These are phyloP conservation scores for Cinclus mexicanus DNA, from an alignment of 2,113 vertebrate species.

Conservation along the genomic window DNA sequence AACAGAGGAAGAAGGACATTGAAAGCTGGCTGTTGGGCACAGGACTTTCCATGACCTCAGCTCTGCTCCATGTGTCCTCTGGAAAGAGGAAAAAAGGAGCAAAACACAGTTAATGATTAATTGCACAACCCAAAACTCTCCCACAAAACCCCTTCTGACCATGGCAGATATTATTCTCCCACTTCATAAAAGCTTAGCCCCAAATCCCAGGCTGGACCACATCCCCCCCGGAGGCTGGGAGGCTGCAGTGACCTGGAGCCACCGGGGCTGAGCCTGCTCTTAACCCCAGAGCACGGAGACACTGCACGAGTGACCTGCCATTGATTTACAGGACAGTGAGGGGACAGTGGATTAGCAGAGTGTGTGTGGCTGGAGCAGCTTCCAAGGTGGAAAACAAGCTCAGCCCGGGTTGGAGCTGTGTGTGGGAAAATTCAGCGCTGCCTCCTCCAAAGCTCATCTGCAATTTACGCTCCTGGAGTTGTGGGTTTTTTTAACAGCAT, in stretches of 20 bases:
- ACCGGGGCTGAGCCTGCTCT: neutral
- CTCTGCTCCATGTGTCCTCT: neutral
- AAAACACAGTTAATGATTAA: neutral
- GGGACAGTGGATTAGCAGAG: constrained; percentile 59
- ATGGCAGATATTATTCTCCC: neutral
- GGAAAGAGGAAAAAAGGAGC: neutral
- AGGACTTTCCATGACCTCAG: neutral
- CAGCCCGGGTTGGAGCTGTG: neutral
- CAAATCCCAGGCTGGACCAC: neutral
- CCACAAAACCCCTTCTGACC: neutral
- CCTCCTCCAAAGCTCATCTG: neutral
- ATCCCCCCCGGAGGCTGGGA: neutral
- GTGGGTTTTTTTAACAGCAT: neutral
- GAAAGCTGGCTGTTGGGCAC: neutral
- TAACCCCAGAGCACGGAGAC: neutral
- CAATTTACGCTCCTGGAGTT: neutral
- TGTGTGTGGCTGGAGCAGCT: constrained; percentile 31
- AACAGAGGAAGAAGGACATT: neutral
- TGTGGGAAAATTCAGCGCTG: neutral
- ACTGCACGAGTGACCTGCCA: neutral
- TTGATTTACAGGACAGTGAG: constrained; percentile 49
- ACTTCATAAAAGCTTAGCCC: constrained; percentile 37
- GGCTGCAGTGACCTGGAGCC: neutral
- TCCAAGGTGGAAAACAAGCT: neutral
- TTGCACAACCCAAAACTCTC: neutral